Evolutionary conservation across 2,888 invertebrate genomes (phyloP).

Genomic region (Rambutsinella grinnellia): DNA sequence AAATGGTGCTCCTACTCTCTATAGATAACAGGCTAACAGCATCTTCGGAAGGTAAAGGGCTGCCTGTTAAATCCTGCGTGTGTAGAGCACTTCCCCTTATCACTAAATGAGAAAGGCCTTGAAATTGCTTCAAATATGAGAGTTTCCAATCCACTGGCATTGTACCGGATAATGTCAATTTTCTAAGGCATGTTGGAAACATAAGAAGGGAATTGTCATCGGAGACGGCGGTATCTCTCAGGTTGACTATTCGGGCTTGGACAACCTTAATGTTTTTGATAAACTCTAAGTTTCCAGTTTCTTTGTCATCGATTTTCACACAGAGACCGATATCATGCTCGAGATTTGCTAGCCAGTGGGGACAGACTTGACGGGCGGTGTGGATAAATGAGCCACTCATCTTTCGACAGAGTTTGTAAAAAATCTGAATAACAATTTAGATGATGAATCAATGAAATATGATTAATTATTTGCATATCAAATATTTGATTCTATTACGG

Average conservation of each 20-base stretch:
- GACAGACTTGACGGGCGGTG: slow-evolving; percentile 34
- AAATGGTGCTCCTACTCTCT: neutral
- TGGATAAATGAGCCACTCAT: slow-evolving; percentile 11
- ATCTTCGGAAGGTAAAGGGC: neutral
- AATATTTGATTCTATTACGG: neutral
- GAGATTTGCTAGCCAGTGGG: slow-evolving; percentile 21
- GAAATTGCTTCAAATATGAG: slow-evolving; percentile 10
- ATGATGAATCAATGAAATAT: neutral
- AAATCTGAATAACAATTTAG: slow-evolving; percentile 32
- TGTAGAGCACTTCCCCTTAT: slow-evolving; percentile 32
- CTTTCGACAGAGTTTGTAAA: slow-evolving; percentile 15
- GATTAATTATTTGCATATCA: neutral
- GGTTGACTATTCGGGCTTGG: slow-evolving; percentile 38
- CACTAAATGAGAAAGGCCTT: slow-evolving; percentile 31
- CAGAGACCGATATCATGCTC: slow-evolving; percentile 23
- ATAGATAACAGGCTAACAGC: neutral
- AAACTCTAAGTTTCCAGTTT: slow-evolving; percentile 37
- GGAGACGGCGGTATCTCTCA: neutral
- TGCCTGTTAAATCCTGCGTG: slow-evolving; percentile 19
- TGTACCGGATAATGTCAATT: slow-evolving; percentile 29
- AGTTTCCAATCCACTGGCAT: slow-evolving; percentile 35
- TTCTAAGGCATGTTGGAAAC: slow-evolving; percentile 32
- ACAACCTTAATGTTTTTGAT: slow-evolving; percentile 33
- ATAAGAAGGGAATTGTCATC: neutral
- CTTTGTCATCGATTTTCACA: slow-evolving; percentile 32